Evolutionary conservation across 1,140 invertebrate species (phyloP).

Genomic region (Philopotamus ludificatus): DNA sequence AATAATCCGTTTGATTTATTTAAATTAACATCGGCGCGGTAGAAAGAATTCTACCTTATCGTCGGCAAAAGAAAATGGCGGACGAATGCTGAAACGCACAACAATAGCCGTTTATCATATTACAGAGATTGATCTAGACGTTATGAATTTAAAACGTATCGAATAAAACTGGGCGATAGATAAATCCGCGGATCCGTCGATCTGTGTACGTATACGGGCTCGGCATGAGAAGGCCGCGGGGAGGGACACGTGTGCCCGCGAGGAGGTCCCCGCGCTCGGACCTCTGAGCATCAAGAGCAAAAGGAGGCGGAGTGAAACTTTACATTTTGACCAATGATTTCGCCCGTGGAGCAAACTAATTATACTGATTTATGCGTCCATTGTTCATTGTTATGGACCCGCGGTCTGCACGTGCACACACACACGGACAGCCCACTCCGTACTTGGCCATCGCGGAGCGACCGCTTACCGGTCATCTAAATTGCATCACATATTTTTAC

Average conservation of each 20-base stretch:
- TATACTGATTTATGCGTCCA: conserved; percentile 59
- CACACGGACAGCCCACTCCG: not conserved
- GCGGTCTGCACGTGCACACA: conserved; percentile 20
- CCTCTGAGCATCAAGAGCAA: conserved; percentile 42
- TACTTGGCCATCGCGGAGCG: not conserved
- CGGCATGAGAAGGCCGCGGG: not conserved
- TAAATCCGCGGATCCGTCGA: not conserved
- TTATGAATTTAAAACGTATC: not conserved
- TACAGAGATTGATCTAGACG: not conserved
- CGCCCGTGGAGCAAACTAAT: conserved; percentile 55
- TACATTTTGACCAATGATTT: conserved; percentile 57
- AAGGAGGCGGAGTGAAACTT: conserved; percentile 47
- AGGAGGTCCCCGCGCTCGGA: conserved; percentile 6
- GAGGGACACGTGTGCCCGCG: not conserved
- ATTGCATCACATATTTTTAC: not conserved
- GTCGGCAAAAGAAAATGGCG: too few relatives aligned
- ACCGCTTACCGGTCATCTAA: not conserved
- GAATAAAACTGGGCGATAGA: not conserved
- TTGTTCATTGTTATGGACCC: conserved; percentile 57
- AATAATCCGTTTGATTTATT: too few relatives aligned
- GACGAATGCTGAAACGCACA: too few relatives aligned
- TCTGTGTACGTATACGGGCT: not conserved
- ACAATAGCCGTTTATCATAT: conserved; percentile 1
- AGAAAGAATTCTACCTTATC: too few relatives aligned
- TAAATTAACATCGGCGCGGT: too few relatives aligned